phyloP scores from a whole-genome alignment of 92 coral and sea anemone genomes.

The Palythoa grandis region DNA sequence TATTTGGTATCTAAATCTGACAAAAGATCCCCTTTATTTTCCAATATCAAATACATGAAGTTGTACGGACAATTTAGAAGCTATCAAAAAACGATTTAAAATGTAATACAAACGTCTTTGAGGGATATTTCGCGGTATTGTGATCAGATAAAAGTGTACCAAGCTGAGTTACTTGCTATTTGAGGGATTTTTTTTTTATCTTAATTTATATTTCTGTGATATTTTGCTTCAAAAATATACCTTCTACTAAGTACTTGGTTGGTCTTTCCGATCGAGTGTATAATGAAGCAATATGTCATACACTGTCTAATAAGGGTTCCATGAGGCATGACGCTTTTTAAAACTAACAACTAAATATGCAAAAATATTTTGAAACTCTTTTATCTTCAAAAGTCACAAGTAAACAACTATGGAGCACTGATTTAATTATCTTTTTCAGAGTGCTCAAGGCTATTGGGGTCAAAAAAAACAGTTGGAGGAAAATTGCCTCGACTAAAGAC shows the following conservation, averaged over 20 bases:
- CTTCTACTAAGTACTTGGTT: not conserved
- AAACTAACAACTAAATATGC: no score
- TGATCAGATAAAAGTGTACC: not conserved
- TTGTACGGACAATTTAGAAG: not conserved
- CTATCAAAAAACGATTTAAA: slow-evolving; percentile 19
- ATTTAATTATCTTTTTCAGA: not conserved
- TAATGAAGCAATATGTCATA: not conserved
- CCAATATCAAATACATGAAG: not conserved
- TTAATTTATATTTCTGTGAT: not conserved
- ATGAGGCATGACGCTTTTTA: no score
- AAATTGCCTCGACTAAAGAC: slow-evolving; percentile 1
- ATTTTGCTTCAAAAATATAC: not conserved
- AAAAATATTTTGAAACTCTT: no score
- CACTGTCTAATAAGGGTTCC: no score
- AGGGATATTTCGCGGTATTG: slow-evolving; percentile 14
- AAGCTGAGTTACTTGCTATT: not conserved
- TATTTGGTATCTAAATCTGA: not conserved
- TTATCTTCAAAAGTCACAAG: no score
- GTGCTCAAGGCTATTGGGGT: not conserved
- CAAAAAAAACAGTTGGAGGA: not conserved
- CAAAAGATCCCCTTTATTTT: not conserved
- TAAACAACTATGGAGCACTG: no score
- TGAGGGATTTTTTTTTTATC: not conserved
- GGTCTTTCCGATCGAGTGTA: not conserved
- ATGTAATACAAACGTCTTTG: not conserved